phyloP scores from a whole-genome alignment of 2,888 invertebrate genomes.

The Nymphalis c-album region DNA sequence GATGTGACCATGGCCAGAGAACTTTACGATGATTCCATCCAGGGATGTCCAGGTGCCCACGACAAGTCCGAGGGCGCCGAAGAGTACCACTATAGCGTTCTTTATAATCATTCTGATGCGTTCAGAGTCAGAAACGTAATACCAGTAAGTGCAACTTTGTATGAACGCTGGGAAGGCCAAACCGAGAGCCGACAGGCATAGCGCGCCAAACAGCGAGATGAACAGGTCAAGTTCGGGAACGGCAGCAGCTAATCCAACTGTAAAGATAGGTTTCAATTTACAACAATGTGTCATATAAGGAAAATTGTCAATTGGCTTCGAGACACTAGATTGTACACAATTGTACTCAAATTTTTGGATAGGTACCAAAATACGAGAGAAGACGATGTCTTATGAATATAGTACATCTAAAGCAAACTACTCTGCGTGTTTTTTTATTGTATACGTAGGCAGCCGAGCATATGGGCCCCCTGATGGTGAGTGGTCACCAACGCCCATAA shows the following conservation, averaged over 20 bases:
- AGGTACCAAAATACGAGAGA: no score
- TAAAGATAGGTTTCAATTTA: constrained; percentile 40
- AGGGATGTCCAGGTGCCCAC: constrained; percentile 87
- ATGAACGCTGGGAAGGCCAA: constrained; percentile 95
- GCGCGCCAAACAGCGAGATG: constrained; percentile 91
- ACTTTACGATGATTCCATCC: constrained; percentile 82
- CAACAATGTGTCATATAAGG: not conserved
- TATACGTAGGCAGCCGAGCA: no score
- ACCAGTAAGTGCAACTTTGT: constrained; percentile 91
- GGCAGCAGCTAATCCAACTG: constrained; percentile 91
- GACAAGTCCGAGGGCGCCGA: constrained; percentile 85
- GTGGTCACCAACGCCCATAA: no score
- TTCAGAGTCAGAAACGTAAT: constrained; percentile 79
- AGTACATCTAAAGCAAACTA: no score
- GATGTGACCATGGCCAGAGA: constrained; percentile 52
- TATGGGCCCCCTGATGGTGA: no score
- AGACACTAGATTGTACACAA: no score
- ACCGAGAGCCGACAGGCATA: constrained; percentile 93
- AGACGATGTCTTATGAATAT: no score
- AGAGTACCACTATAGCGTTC: constrained; percentile 83
- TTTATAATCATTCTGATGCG: constrained; percentile 82
- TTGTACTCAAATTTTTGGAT: no score
- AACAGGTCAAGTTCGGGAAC: constrained; percentile 93
- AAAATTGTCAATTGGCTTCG: no score
- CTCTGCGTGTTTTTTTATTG: no score